Conservation (phyloP, 2,113 vertebrate species). For the Onychorhynchus coronatus region DNA sequence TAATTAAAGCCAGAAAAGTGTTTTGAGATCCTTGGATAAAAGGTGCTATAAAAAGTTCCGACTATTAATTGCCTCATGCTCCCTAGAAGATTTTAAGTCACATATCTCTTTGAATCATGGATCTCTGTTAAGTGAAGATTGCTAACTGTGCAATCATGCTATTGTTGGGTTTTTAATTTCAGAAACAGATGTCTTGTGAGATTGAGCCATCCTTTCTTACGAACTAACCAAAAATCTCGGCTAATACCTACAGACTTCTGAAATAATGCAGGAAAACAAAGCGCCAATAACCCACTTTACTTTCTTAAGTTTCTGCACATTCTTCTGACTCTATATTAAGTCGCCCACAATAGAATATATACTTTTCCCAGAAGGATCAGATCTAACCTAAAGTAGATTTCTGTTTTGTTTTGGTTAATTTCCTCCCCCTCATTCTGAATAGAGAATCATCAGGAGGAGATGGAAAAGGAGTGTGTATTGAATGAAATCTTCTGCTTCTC, state of each 20-base stretch:
- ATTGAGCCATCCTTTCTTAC: background rate
- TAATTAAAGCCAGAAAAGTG: constrained; percentile 32
- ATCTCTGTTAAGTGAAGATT: constrained; percentile 8
- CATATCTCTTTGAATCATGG: background rate
- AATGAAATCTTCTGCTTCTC: background rate
- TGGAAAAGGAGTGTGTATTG: background rate
- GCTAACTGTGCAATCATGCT: background rate
- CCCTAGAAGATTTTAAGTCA: constrained; percentile 29
- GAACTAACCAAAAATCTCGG: background rate
- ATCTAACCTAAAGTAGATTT: background rate
- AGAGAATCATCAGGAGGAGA: background rate
- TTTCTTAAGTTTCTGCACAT: background rate
- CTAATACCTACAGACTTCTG: background rate
- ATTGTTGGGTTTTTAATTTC: constrained; percentile 25
- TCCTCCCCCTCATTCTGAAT: background rate
- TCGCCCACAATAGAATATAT: background rate
- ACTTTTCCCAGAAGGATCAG: background rate
- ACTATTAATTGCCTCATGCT: background rate
- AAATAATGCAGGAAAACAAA: background rate
- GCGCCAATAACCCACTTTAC: background rate
- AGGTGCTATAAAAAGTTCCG: constrained; percentile 29
- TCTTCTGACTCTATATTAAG: background rate
- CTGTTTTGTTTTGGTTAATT: background rate
- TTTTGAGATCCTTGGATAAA: constrained; percentile 41
- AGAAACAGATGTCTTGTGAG: constrained; percentile 1